Conservation (phyloP, 2,113 vertebrate species). For the Oncorhynchus mykiss region DNA sequence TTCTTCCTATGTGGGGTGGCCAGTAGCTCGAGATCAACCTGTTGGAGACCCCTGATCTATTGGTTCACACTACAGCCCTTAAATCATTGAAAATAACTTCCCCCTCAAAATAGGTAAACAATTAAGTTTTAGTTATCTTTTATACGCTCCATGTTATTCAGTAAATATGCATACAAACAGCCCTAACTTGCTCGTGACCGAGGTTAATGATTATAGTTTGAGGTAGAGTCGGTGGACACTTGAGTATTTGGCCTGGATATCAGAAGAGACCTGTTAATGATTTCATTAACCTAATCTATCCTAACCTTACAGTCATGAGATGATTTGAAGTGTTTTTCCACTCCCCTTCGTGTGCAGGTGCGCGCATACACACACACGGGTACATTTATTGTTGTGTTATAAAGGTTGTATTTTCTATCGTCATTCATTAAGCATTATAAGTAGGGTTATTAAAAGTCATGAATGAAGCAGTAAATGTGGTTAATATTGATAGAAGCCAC, state of each 20-base stretch:
- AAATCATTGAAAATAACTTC: no score
- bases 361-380: neutral
- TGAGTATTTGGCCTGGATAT: conserved; percentile 29
- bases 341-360: no score
- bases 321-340: neutral
- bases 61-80: neutral
- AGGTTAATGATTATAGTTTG: conserved; percentile 48
- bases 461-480: neutral
- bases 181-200: neutral
- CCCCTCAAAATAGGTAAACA: neutral
- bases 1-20: no score
- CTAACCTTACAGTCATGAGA: conserved; percentile 18
- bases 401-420: conserved; percentile 32
- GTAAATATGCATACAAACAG: neutral
- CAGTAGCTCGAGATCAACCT: no score
- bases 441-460: neutral
- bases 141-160: neutral
- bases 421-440: neutral
- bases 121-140: neutral
- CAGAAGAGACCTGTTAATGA: conserved; percentile 53
- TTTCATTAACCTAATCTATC: conserved; percentile 42
- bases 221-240: neutral
- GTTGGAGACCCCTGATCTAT: no score
- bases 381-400: conserved; percentile 25
- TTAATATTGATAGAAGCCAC: neutral